A percentile compares a stretch with the other conserved stretches of the same genome.
Conservation (phyloP, 2,888 invertebrate genomes). For the Nephrocerus scutellatus region DNA sequence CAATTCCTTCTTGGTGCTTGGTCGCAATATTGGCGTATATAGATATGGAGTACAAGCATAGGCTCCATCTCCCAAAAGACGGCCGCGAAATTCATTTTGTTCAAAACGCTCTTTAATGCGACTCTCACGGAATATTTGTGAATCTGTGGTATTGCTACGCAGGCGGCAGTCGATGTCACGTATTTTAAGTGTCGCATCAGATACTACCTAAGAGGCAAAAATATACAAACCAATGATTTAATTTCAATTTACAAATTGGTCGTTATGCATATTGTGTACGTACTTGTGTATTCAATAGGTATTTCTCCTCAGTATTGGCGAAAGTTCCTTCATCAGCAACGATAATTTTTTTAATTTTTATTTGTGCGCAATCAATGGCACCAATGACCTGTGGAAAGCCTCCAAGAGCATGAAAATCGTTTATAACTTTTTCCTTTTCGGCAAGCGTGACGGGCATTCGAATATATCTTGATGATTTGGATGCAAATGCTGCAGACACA, state of each 20-base stretch:
- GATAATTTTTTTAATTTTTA: no score
- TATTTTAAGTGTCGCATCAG: conserved; percentile 35
- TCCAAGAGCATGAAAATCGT: conserved; percentile 33
- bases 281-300: conserved; percentile 16
- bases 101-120: conserved; percentile 38
- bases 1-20: conserved; percentile 28
- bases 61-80: conserved; percentile 31
- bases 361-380: conserved; percentile 27
- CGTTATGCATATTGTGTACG: no score
- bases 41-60: conserved; percentile 31
- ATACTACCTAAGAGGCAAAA: conserved; percentile 30
- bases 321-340: no score
- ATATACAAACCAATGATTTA: background rate
- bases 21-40: conserved; percentile 32
- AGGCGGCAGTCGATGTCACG: conserved; percentile 33
- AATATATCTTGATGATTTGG: conserved; percentile 38
- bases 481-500: conserved; percentile 32
- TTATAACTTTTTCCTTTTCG: conserved; percentile 35
- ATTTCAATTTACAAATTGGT: conserved; percentile 1
- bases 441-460: conserved; percentile 39
- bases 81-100: conserved; percentile 39
- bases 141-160: conserved; percentile 19
- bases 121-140: conserved; percentile 28
- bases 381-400: conserved; percentile 40
- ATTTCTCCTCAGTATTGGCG: conserved; percentile 12